Evolutionary conservation across 2,113 vertebrate species (phyloP).

Genomic region (Alosa alosa): DNA sequence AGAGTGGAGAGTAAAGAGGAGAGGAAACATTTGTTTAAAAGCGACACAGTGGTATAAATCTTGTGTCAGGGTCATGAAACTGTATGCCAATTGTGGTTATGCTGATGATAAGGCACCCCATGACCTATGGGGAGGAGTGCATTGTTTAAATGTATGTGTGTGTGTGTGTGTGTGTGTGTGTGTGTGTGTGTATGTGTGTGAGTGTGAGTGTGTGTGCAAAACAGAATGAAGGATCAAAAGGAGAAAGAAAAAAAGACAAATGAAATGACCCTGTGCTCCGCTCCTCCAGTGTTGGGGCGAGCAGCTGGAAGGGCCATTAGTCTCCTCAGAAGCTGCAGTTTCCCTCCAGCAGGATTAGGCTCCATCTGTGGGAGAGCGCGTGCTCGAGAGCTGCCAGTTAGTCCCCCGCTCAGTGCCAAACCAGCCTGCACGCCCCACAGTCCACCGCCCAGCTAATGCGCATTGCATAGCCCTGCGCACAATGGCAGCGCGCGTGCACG

Average conservation of each 20-base stretch:
- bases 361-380: constrained; percentile 31
- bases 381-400: constrained; percentile 31
- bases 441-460: neutral
- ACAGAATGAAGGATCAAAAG: neutral
- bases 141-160: neutral
- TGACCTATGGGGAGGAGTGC: neutral
- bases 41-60: neutral
- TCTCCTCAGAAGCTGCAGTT: constrained; percentile 6
- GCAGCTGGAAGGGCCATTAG: constrained; percentile 34
- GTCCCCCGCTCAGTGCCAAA: constrained; percentile 14
- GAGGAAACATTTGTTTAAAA: neutral
- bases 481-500: neutral
- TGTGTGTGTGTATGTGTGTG: too few relatives aligned
- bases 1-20: too few relatives aligned
- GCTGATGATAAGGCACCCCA: neutral
- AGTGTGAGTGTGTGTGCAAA: neutral
- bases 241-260: neutral
- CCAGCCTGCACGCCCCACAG: neutral
- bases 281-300: neutral
- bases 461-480: neutral
- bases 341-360: constrained; percentile 24
- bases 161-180: neutral
- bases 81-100: constrained; percentile 23
- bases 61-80: neutral
- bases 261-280: neutral